Conservation (phyloP, 1,140 invertebrate genomes). For the Tetragnatha versicolor region DNA sequence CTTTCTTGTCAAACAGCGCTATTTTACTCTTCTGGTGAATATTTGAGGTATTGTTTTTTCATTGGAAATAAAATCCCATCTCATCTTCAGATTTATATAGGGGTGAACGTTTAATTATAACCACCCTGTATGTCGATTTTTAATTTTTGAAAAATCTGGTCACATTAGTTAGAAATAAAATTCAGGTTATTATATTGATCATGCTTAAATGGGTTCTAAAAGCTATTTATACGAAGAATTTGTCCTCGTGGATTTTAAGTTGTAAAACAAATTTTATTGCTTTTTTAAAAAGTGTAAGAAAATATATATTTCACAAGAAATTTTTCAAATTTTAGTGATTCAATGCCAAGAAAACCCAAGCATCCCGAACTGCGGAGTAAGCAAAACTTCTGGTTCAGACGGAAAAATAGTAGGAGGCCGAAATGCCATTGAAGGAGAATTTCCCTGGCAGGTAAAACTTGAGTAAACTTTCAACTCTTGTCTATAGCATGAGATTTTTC, state of each 20-base stretch:
- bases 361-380: constrained; percentile 40
- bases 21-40: too few species aligned
- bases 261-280: neutral
- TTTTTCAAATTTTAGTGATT: neutral
- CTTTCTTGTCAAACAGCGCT: too few species aligned
- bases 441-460: constrained; percentile 58
- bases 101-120: too few species aligned
- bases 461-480: neutral
- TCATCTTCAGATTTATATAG: too few species aligned
- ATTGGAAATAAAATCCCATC: too few species aligned
- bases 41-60: too few species aligned
- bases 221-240: neutral
- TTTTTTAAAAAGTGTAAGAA: neutral
- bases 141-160: neutral
- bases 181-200: neutral
- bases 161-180: neutral
- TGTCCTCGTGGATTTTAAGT: neutral
- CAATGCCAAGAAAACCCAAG: constrained; percentile 10
- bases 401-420: constrained; percentile 59
- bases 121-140: neutral
- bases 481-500: neutral
- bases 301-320: neutral
- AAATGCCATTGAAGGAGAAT: constrained; percentile 57
- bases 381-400: neutral
- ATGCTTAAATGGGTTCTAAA: neutral